Base-by-base conservation (phyloP, 2,797 vertebrate genomes). In the Pseudopleuronectes americanus region DNA sequence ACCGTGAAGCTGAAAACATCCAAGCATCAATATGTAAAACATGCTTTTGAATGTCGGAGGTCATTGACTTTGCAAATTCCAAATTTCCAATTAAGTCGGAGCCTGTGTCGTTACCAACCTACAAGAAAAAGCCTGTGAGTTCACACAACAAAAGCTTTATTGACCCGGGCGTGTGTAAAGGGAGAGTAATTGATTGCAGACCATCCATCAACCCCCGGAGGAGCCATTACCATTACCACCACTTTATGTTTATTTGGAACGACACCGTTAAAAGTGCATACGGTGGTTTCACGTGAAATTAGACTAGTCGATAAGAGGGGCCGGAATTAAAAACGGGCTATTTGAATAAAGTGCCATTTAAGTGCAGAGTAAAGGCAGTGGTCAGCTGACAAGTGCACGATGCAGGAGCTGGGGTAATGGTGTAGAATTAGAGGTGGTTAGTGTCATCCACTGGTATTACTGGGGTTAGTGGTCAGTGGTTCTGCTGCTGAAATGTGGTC, bases 261-360 rank as follows among this genome's bases (percentile, higher is more conserved):
- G 26, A 45, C 51, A 24, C 70, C 28, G 49, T 72, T 80, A 70
- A 64, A 77, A 59, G 61, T 53, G 58, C 41, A 55, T 26, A 52
- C 4, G 6, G 24, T 57, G 56, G 41, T 60, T 41, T 63, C 57
- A 17, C 13, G 73, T 43, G 33, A 65, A 70, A 81, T 65, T 17
- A 81, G 47, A 53, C 33, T 22, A 62, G 49, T 55, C 62, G 8
- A 45, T 22, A 28, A 48, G n/a, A 41, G 78, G 64, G 8, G n/a
- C 2, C 48, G 21, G 58, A 55, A 51, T 31, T 49, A 62, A 79
- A 77, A 79, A 71, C 49, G 3, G 14, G 2, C 8, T 28, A 21
- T 84, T 70, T 70, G 59, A 69, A 71, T 78, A 55, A 71, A 57
- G 36, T 63, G 33, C 41, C 38, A 66, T 77, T 80, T 75, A 68